These are phyloP conservation scores for Staurois parvus DNA, from an alignment of 2,797 vertebrate species.

Conservation along the genomic window DNA sequence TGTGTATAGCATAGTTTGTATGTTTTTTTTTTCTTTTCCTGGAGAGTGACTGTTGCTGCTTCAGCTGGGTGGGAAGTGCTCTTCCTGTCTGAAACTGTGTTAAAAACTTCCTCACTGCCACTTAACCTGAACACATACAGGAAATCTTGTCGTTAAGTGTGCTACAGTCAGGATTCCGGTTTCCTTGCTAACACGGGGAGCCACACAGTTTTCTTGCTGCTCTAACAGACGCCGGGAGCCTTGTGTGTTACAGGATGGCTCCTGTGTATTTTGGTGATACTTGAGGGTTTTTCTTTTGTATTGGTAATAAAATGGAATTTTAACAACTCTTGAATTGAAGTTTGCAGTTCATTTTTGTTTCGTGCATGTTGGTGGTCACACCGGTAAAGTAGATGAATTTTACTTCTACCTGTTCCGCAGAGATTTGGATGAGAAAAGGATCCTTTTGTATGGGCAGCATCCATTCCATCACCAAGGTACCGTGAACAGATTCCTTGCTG, in stretches of 20 bases:
- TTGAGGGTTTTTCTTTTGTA: conserved; percentile 26
- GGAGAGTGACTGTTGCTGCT: conserved; percentile 52
- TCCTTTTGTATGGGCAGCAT: too few relatives aligned
- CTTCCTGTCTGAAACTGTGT: conserved; percentile 46
- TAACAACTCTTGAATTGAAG: conserved; percentile 3
- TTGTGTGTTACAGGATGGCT: conserved; percentile 31
- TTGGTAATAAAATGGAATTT: conserved; percentile 52
- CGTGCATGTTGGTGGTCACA: too few relatives aligned
- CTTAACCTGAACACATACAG: conserved; percentile 54
- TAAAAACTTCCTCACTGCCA: conserved; percentile 59
- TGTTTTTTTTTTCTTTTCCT: conserved; percentile 38
- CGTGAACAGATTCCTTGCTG: too few relatives aligned
- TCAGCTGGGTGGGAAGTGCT: conserved; percentile 29
- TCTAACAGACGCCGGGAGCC: conserved; percentile 33
- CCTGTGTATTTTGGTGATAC: conserved; percentile 8
- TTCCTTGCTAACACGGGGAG: conserved; percentile 10
- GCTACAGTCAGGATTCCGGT: conserved; percentile 37
- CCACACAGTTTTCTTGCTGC: conserved; percentile 28
- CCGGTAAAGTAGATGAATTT: too few relatives aligned
- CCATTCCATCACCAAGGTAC: too few relatives aligned
- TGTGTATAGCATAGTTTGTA: conserved; percentile 22
- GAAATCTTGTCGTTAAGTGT: conserved; percentile 24
- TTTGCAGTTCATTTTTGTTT: not conserved
- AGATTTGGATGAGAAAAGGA: too few relatives aligned
- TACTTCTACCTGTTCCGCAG: too few relatives aligned